Evolutionary conservation across 2,113 vertebrate species (phyloP).

Genomic region (Empidonax traillii): DNA sequence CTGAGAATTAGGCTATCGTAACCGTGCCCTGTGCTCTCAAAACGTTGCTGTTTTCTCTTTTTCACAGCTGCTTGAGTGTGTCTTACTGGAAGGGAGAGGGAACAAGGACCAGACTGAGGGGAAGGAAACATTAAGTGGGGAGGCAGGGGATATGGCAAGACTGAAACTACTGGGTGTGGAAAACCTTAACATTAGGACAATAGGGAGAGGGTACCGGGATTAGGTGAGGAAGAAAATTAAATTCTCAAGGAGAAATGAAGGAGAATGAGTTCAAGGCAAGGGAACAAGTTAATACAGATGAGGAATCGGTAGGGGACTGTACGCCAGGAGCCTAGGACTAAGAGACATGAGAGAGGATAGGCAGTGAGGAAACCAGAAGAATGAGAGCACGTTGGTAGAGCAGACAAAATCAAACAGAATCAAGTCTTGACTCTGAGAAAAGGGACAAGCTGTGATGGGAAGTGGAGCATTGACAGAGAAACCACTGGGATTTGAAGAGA

Average conservation of each 20-base stretch:
- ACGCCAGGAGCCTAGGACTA: background rate
- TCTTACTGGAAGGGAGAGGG: background rate
- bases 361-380: background rate
- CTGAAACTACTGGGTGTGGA: background rate
- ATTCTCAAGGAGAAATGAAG: background rate
- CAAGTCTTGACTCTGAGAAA: background rate
- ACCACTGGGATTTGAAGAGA: background rate
- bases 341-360: background rate
- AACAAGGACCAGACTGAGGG: background rate
- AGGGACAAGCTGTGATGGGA: background rate
- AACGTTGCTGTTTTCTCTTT: background rate
- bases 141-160: background rate
- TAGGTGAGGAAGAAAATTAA: background rate
- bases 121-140: background rate
- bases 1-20: background rate
- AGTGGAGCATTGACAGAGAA: background rate
- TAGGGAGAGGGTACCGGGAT: background rate
- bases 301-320: background rate
- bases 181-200: background rate
- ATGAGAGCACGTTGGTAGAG: background rate
- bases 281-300: background rate
- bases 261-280: background rate
- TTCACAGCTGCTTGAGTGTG: background rate
- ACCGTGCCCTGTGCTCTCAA: background rate
- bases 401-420: background rate